phyloP scores from a whole-genome alignment of 2,888 invertebrate genomes.

The Plebejus anna region DNA sequence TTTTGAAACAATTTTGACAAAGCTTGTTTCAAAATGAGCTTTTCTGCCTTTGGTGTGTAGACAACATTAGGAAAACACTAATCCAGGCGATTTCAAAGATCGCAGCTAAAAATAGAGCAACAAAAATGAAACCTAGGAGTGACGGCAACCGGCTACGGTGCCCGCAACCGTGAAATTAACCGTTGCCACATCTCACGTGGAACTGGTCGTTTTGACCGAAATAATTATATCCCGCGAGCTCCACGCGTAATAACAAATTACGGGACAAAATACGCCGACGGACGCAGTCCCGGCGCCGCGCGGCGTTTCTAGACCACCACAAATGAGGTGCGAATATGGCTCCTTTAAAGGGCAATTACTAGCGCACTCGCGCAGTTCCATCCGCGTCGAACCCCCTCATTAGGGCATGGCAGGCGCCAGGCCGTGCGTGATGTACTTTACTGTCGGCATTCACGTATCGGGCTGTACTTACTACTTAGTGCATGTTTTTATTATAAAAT shows the following conservation, averaged over 20 bases:
- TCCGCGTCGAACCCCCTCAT: background rate
- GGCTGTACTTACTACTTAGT: background rate
- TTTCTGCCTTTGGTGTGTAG: too few relatives aligned
- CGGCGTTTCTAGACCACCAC: background rate
- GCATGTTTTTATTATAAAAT: background rate
- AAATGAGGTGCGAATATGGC: background rate
- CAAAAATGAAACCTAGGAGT: conserved; percentile 26
- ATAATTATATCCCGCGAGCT: conserved; percentile 49
- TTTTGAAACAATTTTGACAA: too few relatives aligned
- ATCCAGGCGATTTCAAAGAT: background rate
- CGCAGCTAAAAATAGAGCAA: conserved; percentile 23
- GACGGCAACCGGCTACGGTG: conserved; percentile 49
- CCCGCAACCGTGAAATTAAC: conserved; percentile 61
- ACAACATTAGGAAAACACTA: background rate
- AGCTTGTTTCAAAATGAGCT: too few relatives aligned
- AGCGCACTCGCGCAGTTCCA: background rate
- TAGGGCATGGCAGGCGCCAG: conserved; percentile 6
- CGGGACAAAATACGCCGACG: background rate
- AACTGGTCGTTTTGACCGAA: conserved; percentile 57
- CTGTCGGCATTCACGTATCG: background rate
- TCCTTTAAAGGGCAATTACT: background rate
- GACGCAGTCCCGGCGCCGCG: background rate
- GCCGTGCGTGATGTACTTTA: conserved; percentile 8
- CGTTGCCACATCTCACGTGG: conserved; percentile 59
- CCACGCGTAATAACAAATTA: conserved; percentile 16